These are phyloP conservation scores for Cantharis flavilabris DNA, from an alignment of 2,888 invertebrate species.

Conservation along the genomic window DNA sequence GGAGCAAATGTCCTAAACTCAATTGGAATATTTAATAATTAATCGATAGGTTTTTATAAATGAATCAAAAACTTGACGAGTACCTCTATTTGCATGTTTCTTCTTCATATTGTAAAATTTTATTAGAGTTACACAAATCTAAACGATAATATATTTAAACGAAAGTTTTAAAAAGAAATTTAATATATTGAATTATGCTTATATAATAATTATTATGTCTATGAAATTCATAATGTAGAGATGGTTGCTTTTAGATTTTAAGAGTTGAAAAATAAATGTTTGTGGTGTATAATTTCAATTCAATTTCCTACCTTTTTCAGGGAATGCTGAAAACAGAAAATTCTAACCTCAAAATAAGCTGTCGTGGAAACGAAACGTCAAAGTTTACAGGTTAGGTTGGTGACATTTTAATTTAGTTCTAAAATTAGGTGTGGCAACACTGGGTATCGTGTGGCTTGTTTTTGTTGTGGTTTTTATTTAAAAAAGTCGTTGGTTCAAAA, in stretches of 20 bases:
- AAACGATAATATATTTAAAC: constrained; percentile 50
- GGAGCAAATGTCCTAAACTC: not conserved
- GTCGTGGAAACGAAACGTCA: no score
- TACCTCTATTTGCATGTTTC: constrained; percentile 28
- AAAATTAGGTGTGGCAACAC: no score
- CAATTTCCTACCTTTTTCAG: not conserved
- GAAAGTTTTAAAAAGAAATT: constrained; percentile 14
- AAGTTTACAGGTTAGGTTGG: no score
- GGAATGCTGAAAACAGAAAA: no score
- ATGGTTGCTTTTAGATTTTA: constrained; percentile 33
- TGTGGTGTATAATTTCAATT: constrained; percentile 28
- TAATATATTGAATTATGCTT: constrained; percentile 20
- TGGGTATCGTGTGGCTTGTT: no score
- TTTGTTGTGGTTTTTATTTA: not conserved
- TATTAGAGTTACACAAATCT: constrained; percentile 39
- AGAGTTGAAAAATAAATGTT: constrained; percentile 35
- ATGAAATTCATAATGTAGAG: constrained; percentile 24
- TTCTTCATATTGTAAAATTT: constrained; percentile 46
- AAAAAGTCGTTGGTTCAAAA: not conserved
- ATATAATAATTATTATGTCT: constrained; percentile 12
- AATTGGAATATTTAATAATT: constrained; percentile 4
- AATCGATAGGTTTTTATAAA: constrained; percentile 2
- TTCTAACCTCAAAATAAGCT: no score
- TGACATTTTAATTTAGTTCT: no score
- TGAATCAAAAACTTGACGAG: constrained; percentile 22